phyloP scores from a whole-genome alignment of 2,888 invertebrate genomes.

The Thymelicus lineola region DNA sequence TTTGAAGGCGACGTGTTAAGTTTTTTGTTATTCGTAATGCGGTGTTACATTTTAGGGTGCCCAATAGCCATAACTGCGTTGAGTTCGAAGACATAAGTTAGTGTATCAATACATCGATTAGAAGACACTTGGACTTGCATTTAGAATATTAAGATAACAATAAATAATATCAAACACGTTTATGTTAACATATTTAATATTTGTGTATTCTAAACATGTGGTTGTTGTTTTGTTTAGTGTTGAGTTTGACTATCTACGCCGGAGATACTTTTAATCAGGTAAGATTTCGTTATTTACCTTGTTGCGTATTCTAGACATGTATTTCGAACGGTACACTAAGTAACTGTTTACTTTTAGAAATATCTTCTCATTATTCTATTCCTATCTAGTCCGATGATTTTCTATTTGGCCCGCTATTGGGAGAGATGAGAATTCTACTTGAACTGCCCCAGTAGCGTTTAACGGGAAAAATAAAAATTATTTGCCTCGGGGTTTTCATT shows the following conservation, averaged over 20 bases:
- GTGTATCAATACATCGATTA: slow-evolving; percentile 74
- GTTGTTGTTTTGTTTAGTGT: slow-evolving; percentile 56
- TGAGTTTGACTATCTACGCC: slow-evolving; percentile 54
- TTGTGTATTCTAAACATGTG: slow-evolving; percentile 54
- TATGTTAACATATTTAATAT: slow-evolving; percentile 23
- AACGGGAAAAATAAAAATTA: too few relatives aligned
- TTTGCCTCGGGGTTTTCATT: too few relatives aligned
- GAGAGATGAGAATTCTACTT: too few relatives aligned
- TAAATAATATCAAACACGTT: slow-evolving; percentile 36
- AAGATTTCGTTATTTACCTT: slow-evolving; percentile 46
- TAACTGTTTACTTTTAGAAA: background rate
- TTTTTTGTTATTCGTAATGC: slow-evolving; percentile 43
- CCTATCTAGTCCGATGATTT: too few relatives aligned
- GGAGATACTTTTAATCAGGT: slow-evolving; percentile 58
- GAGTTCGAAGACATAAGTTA: slow-evolving; percentile 73
- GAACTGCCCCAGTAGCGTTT: too few relatives aligned
- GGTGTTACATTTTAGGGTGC: slow-evolving; percentile 69
- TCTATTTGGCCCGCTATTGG: too few relatives aligned
- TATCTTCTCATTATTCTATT: too few relatives aligned
- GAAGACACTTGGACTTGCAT: slow-evolving; percentile 57
- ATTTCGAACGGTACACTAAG: background rate
- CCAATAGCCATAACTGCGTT: slow-evolving; percentile 64
- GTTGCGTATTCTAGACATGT: slow-evolving; percentile 15
- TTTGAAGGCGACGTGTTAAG: slow-evolving; percentile 6
- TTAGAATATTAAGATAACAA: slow-evolving; percentile 33